These are phyloP conservation scores for Phaonia tiefii DNA, from an alignment of 2,888 invertebrate species.

Conservation along the genomic window DNA sequence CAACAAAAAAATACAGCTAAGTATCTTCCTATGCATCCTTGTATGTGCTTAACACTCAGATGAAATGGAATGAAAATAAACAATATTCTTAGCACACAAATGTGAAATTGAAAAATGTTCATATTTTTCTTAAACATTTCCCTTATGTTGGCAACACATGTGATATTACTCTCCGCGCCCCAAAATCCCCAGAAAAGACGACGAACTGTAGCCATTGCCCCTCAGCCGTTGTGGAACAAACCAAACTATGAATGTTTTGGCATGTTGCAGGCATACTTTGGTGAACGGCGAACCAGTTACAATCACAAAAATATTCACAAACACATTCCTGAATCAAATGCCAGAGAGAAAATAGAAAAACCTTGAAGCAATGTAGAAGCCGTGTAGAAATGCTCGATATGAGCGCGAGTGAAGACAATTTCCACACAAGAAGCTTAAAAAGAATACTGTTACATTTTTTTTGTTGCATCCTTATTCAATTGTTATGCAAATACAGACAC, in stretches of 20 bases:
- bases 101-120: conserved; percentile 29
- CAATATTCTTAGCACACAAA: not conserved
- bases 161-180: not conserved
- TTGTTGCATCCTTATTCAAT: conserved; percentile 48
- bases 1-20: too few species aligned
- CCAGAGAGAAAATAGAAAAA: conserved; percentile 4
- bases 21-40: too few species aligned
- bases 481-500: conserved; percentile 57
- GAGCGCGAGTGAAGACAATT: not conserved
- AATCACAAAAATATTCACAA: conserved; percentile 58
- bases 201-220: not conserved
- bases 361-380: not conserved
- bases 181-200: not conserved
- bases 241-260: conserved; percentile 13
- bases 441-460: not conserved
- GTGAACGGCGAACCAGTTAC: not conserved
- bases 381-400: not conserved
- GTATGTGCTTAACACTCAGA: too few species aligned
- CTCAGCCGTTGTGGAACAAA: not conserved
- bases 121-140: not conserved
- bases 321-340: conserved; percentile 41
- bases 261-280: conserved; percentile 12
- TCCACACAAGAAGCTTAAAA: not conserved
- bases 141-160: conserved; percentile 1
- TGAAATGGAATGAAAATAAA: too few species aligned